Evolutionary conservation across 2,113 vertebrate genomes (phyloP).

Genomic region (Tor tambroides): DNA sequence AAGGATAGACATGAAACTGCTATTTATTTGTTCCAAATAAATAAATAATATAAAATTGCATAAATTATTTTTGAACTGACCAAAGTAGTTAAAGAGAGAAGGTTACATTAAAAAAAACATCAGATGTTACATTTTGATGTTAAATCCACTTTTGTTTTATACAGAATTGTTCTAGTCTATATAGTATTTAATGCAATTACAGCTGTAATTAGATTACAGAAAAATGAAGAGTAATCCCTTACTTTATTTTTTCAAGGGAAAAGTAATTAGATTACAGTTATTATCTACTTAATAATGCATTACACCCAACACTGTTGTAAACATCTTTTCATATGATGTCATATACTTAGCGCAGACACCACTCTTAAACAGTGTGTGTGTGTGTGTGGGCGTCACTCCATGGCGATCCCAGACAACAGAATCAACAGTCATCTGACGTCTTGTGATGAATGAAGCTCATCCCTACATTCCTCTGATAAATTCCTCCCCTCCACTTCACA

Average conservation of each 20-base stretch:
- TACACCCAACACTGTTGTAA: no score
- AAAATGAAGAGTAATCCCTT: not conserved
- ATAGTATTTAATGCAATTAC: no score
- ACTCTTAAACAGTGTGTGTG: not conserved
- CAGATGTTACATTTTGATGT: no score
- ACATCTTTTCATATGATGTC: no score
- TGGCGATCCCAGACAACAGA: not conserved
- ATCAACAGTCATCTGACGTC: constrained; percentile 9
- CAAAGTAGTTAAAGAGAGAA: not conserved
- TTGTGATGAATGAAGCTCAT: constrained; percentile 29
- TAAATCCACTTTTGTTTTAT: not conserved
- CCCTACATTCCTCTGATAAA: constrained; percentile 30
- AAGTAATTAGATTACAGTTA: not conserved
- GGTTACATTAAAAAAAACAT: not conserved
- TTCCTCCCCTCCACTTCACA: constrained; percentile 25
- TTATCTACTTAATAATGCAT: not conserved
- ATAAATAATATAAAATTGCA: no score
- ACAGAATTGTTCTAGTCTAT: not conserved
- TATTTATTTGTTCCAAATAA: no score
- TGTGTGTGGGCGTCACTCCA: not conserved
- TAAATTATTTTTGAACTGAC: not conserved
- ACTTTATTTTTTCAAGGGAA: not conserved
- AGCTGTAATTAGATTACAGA: not conserved
- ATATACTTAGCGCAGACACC: not conserved
- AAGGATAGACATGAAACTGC: no score